A percentile compares a stretch with the other conserved stretches of the same genome.
Evolutionary conservation across 2,113 vertebrate genomes (phyloP).

Genomic region (Neogale vison): DNA sequence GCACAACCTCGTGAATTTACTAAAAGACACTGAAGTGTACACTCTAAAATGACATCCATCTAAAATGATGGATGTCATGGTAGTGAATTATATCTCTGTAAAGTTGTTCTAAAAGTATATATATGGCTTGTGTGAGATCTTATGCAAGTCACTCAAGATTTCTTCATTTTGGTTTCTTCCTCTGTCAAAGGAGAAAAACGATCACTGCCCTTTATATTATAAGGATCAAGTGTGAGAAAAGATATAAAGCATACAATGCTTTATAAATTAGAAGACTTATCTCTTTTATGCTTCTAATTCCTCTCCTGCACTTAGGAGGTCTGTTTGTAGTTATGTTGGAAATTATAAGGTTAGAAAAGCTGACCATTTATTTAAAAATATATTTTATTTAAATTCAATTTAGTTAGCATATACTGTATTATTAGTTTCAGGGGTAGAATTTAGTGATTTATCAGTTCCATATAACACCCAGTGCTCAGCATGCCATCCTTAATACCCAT

Average conservation of each 20-base stretch:
- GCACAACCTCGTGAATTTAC: neutral
- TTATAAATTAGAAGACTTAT: conserved; percentile 1
- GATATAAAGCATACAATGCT: neutral
- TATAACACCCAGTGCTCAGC: neutral
- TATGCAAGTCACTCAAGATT: neutral
- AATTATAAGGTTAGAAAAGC: conserved; percentile 12
- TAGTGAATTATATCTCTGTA: neutral
- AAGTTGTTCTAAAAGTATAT: neutral
- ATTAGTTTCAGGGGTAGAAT: neutral
- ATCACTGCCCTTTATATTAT: neutral
- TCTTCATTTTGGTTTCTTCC: neutral
- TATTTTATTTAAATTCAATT: neutral
- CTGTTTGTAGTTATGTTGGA: neutral
- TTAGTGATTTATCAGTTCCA: neutral
- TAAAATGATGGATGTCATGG: conserved; percentile 10
- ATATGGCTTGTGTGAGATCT: neutral
- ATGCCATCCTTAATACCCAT: neutral
- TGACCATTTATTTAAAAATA: neutral
- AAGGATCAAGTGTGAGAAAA: neutral
- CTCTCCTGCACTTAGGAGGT: neutral
- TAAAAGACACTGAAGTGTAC: neutral
- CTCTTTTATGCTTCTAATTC: conserved; percentile 25
- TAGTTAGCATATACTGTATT: neutral
- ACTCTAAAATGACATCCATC: neutral
- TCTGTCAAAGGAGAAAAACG: conserved; percentile 25